These are phyloP conservation scores for Heliocidaris erythrogramma DNA, from an alignment of 35 echinoderm and acorn worm genomes.

Conservation along the genomic window DNA sequence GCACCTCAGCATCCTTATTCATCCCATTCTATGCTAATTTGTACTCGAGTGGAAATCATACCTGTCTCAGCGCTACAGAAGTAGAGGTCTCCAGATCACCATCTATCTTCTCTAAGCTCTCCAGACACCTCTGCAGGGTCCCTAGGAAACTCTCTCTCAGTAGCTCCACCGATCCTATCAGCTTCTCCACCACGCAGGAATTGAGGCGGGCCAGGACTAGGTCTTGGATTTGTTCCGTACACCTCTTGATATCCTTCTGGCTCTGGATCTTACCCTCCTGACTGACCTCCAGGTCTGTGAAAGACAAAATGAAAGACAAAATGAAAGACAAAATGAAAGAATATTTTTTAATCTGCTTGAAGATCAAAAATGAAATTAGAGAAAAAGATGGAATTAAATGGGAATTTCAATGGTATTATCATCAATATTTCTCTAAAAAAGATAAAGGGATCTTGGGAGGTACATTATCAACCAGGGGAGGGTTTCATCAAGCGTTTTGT, in stretches of 20 bases:
- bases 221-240: conserved; percentile 92
- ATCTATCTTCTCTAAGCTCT: conserved; percentile 86
- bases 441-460: no score
- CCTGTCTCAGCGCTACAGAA: conserved; percentile 83
- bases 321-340: neutral
- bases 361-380: no score
- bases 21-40: neutral
- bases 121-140: conserved; percentile 88
- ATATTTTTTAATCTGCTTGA: no score
- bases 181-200: conserved; percentile 74
- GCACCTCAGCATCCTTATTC: no score
- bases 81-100: conserved; percentile 74
- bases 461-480: no score
- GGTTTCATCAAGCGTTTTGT: no score
- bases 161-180: conserved; percentile 89
- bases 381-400: no score
- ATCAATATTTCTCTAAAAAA: no score
- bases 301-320: neutral
- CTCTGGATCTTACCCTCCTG: conserved; percentile 72
- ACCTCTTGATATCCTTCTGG: conserved; percentile 85
- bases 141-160: conserved; percentile 94
- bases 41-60: conserved; percentile 14
- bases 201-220: conserved; percentile 78
- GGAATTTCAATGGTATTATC: no score
- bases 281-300: conserved; percentile 77